phyloP scores from a whole-genome alignment of 2,888 invertebrate genomes.

The Pristionchus exspectatus region DNA sequence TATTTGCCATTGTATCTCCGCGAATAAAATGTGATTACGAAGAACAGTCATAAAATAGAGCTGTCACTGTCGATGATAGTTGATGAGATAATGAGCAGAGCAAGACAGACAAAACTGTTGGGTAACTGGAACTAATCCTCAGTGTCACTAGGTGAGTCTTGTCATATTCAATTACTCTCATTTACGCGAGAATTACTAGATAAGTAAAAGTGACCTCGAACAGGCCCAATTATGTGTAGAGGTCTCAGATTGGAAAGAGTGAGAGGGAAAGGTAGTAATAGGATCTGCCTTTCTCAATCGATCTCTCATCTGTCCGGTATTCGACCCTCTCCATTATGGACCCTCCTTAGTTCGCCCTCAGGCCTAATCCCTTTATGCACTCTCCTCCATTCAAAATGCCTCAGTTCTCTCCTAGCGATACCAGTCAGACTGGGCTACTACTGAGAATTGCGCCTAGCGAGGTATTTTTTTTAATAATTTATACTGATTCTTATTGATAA shows the following conservation, averaged over 20 bases:
- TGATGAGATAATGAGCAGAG: conserved; percentile 2
- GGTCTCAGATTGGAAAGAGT: neutral
- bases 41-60: neutral
- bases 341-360: neutral
- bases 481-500: neutral
- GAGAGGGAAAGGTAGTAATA: conserved; percentile 19
- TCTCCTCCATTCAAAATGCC: conserved; percentile 36
- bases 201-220: conserved; percentile 6
- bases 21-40: no score
- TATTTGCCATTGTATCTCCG: no score
- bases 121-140: conserved; percentile 6
- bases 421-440: conserved; percentile 38
- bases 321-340: conserved; percentile 39
- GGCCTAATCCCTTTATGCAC: neutral
- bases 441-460: neutral
- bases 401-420: conserved; percentile 19
- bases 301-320: conserved; percentile 2
- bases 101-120: neutral
- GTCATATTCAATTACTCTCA: neutral
- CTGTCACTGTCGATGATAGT: neutral
- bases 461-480: neutral
- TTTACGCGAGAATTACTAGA: neutral
- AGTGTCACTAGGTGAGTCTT: neutral
- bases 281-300: conserved; percentile 26
- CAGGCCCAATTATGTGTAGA: neutral